Base-by-base conservation (phyloP, 2,113 vertebrate genomes). In the Patagioenas fasciata region DNA sequence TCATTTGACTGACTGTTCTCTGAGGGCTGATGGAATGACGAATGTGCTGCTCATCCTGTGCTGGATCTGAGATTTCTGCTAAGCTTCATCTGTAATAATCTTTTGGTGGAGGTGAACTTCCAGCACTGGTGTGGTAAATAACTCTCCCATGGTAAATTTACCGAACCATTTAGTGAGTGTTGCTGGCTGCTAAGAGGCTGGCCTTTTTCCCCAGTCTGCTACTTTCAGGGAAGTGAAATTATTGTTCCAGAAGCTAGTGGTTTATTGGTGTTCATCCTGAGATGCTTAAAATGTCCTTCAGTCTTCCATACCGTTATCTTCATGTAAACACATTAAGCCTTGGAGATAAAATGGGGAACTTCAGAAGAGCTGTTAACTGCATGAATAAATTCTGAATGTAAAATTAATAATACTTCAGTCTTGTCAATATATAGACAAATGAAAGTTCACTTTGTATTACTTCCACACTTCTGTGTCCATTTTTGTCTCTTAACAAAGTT, bases 321-420 rank as follows among this genome's bases (percentile, higher is more conserved):
- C 60, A 48, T 12, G 62, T 89, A 86, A 82, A 88, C n/a, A 28
- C 57, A 44, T n/a, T 80, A 88, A 70, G 51, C 88, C 88, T 88
- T 71, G 34, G 42, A 67, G 69, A 18, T 74, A 72, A 94, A 96
- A 88, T 73, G 67, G 11, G 65, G 69, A 88, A 91, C 75, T 91
- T 89, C 50, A 95, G 64, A 86, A 79, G 62, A 70, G 23, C 67
- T 90, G 60, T 74, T 85, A 88, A 70, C 34, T 88, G 85, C 93
- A 88, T 34, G 53, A 87, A 93, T 95, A 80, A 85, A 73, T 91
- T 83, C 64, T 74, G 85, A 89, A 73, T 80, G 77, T 90, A 79
- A 95, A 91, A 77, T 93, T 85, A 91, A 79, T 71, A 93, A 88
- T 11, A 0, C 64, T 87, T 85, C 48, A 90, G 36, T 70, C 56